Evolutionary conservation across 35 echinoderm and acorn worm species (phyloP).

Genomic region (Apostichopus parvimensis): DNA sequence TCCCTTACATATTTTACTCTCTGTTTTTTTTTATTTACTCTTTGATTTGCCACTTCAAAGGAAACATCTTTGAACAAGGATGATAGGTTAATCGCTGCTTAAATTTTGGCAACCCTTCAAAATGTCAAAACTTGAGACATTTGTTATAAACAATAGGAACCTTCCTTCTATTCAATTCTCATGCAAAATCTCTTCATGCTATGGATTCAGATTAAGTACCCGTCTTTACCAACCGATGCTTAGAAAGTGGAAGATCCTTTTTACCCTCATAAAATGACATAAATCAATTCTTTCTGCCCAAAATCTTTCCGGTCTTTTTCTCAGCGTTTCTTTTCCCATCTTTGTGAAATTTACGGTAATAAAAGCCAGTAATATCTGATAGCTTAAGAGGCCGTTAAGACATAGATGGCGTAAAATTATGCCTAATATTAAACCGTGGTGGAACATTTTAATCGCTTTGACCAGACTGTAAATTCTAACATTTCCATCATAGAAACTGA

Average conservation of each 20-base stretch:
- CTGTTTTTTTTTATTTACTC: background rate
- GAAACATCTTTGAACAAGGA: conserved; percentile 22
- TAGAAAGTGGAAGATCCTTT: background rate
- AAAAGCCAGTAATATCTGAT: background rate
- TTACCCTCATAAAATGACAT: background rate
- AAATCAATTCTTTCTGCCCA: background rate
- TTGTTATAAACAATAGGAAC: conserved; percentile 10
- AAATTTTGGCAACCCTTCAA: conserved; percentile 6
- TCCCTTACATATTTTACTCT: background rate
- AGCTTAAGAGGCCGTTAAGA: background rate
- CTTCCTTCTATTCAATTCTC: background rate
- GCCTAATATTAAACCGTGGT: background rate
- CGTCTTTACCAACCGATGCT: background rate
- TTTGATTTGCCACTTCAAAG: conserved; percentile 4
- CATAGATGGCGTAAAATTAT: background rate
- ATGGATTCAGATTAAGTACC: background rate
- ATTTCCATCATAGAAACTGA: background rate
- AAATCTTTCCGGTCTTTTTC: background rate
- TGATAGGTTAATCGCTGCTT: background rate
- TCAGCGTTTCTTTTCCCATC: background rate
- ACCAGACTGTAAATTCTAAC: background rate
- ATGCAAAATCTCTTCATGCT: background rate
- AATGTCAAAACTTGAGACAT: conserved; percentile 14
- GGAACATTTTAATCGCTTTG: background rate
- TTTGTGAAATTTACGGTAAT: background rate